Base-by-base conservation (phyloP, 2,888 invertebrate species). In the Cheilosia impressa region DNA sequence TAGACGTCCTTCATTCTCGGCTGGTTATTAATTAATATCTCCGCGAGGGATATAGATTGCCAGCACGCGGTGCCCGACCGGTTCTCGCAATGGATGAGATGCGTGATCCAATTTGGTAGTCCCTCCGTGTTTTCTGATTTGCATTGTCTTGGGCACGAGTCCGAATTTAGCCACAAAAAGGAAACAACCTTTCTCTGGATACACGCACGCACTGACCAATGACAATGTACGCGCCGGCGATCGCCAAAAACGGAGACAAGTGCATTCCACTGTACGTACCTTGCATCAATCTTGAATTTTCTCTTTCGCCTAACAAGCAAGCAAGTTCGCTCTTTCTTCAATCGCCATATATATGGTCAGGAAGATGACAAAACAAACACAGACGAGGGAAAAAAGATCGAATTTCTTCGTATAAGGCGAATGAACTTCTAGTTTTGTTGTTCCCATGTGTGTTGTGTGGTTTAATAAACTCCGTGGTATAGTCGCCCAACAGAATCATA, bases 271-370 rank as follows among this genome's bases (percentile, higher is more conserved):
- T 27, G 27, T 45, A 50, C 24, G 27, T 45, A 50, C 24, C 81
- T 77, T 85, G 76, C 81, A 85, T 85, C 85, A 80, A 81, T 85
- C 81, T 81, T 81, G 72, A 77, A 85, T 85, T 85, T 85, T 85
- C 81, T 85, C 77, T 77, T 85, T 85, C 58, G 34, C 81, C 77
- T 72, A 85, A 81, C 85, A 45, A 79, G 57, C 58, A 55, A 52
- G 41, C 52, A 27, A 52, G 24, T 77, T 75, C 50, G 50, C 55
- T 58, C 78, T 63, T 75, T 63, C 58, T 65, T 62, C 66, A 65
- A 50, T 69, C 73, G 53, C 57, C 66, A 31, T 27, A 6, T 75
- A 34, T 73, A 73, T 71, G 79, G 79, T 55, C 66, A 72, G 62
- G 31, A 69, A 75, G 69, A 73, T 69, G 58, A 43, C 50, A 62